Conservation (phyloP, 2,797 vertebrate genomes). For the Sebastes itinus region DNA sequence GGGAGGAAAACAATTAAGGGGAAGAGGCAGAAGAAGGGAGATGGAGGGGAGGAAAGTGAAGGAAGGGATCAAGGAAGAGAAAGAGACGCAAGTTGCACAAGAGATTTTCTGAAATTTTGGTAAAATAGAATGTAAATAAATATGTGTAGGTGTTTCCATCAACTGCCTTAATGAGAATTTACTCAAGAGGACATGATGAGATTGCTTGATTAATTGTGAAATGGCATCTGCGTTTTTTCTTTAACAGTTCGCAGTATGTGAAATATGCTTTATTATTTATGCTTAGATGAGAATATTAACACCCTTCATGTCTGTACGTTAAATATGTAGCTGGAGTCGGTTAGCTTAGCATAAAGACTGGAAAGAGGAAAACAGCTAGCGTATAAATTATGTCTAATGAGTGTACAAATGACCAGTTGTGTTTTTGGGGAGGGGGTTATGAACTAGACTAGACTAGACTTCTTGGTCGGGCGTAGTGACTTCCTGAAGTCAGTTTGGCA, state of each 20-base stretch:
- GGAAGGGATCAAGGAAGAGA: neutral
- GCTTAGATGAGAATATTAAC: neutral
- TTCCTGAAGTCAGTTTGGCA: neutral
- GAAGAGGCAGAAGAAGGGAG: neutral
- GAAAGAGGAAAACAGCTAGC: neutral
- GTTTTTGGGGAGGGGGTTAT: neutral
- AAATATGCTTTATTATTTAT: neutral
- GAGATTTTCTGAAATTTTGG: neutral
- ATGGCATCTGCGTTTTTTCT: neutral
- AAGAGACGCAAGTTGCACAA: neutral
- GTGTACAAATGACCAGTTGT: neutral
- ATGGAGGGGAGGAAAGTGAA: no score
- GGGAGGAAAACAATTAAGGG: neutral
- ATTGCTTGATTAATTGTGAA: neutral
- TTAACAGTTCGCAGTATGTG: neutral
- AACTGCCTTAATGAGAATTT: neutral
- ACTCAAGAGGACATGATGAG: neutral
- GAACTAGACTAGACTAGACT: neutral
- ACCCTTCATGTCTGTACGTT: neutral
- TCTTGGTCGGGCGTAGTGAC: neutral
- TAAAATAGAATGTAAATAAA: neutral
- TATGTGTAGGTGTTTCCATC: neutral
- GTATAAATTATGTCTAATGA: neutral
- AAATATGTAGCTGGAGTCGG: no score
- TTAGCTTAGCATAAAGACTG: no score